phyloP scores from a whole-genome alignment of 2,888 invertebrate genomes.

The Xestia sexstrigata region DNA sequence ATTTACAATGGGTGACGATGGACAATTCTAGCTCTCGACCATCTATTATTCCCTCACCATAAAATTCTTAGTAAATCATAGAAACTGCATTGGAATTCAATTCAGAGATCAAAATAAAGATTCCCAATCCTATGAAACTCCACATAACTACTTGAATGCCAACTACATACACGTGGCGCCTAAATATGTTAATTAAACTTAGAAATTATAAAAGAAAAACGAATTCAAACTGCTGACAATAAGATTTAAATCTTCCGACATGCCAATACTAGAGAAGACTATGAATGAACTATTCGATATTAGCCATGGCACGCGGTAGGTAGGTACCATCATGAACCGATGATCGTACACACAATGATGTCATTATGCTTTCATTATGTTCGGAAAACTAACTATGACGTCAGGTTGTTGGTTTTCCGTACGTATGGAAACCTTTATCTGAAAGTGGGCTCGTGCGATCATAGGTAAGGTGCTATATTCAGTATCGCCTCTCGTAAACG shows the following conservation, averaged over 20 bases:
- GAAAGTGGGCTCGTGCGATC: background rate
- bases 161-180: background rate
- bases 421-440: background rate
- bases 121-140: background rate
- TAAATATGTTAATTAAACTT: background rate
- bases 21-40: background rate
- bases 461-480: background rate
- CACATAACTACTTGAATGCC: no score
- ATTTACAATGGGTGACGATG: constrained; percentile 20
- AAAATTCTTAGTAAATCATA: background rate
- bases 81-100: constrained; percentile 1
- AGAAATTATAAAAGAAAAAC: background rate
- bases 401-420: background rate
- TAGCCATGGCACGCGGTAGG: background rate
- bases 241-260: background rate
- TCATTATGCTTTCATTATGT: background rate
- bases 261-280: background rate
- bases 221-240: background rate
- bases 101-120: constrained; percentile 2
- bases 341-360: background rate
- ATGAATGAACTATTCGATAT: background rate
- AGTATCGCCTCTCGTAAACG: no score
- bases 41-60: constrained; percentile 23
- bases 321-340: background rate
- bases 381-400: background rate